Evolutionary conservation across 2,888 invertebrate species (phyloP), one percentile per base, ranked within the genome.

Genomic region (Mycalesis mineus): DNA sequence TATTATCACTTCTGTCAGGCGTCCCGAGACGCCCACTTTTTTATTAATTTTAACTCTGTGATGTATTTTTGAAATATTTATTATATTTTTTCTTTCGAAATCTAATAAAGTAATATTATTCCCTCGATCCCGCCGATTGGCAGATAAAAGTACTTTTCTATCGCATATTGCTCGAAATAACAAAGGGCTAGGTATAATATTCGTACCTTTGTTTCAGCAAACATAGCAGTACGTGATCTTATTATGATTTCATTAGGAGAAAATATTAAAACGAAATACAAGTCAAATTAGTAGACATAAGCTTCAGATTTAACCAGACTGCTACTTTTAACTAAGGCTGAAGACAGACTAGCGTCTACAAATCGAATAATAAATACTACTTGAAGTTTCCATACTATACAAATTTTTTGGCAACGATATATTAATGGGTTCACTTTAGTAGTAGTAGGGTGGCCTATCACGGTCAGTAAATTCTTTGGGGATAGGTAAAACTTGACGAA

Each of bases 231-330:
- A 13, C 49, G 33, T 56, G 57, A 62, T 59, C 50, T 69, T 81
- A 75, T 84, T 84, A 77, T 81, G 70, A 67, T 82, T 83, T 78
- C 77, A 83, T 82, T 80, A 73, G 73, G 74, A 68, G 73, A 75
- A 78, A 79, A 78, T 72, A 73, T 70, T 71, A 37, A 14, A 53
- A 53, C 44, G 72, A 72, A 68, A 62, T 66, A 69, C 71, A 67
- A 69, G 70, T 50, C 55, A 75, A 69, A 69, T 67, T 68, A 71
- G 68, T 67, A 68, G 71, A 65, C 65, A 69, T 71, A 66, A 68
- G 70, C 71, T 69, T 65, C 64, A 67, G 74, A 76, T 77, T 80
- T 78, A 80, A 80, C 78, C 77, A 83, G 80, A 81, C 78, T 78
- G 70, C 22, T 22, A 13, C 7, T 28, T 33, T 14, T 7, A 33